These are phyloP conservation scores for Littorina saxatilis DNA, from an alignment of 1,140 invertebrate species.

Conservation along the genomic window DNA sequence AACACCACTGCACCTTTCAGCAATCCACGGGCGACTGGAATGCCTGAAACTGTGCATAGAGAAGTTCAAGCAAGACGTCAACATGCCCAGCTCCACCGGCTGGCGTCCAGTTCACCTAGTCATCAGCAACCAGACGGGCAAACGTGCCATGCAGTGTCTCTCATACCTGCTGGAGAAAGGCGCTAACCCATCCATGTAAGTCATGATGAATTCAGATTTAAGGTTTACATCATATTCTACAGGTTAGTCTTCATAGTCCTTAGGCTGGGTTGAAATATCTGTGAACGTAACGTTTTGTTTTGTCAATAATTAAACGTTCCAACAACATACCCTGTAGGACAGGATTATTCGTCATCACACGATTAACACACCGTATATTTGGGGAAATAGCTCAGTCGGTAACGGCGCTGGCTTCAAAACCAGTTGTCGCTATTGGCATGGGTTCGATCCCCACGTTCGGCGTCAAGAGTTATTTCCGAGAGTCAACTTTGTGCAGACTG, in stretches of 20 bases:
- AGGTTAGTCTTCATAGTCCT: not conserved
- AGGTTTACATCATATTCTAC: not conserved
- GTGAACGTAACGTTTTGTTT: too few species aligned
- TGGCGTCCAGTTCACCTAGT: conserved; percentile 73
- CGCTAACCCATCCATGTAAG: conserved; percentile 73
- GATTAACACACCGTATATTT: too few species aligned
- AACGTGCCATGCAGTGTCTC: conserved; percentile 69
- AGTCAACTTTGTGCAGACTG: too few species aligned
- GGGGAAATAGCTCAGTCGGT: too few species aligned
- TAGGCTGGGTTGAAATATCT: too few species aligned
- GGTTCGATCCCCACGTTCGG: too few species aligned
- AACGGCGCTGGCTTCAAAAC: too few species aligned
- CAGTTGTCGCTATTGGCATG: too few species aligned
- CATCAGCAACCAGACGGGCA: conserved; percentile 75
- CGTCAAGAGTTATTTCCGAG: too few species aligned
- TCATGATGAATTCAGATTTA: conserved; percentile 25
- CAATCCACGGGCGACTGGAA: conserved; percentile 74
- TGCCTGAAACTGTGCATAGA: conserved; percentile 74
- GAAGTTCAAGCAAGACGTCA: conserved; percentile 72
- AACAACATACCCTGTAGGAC: too few species aligned
- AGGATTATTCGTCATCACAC: too few species aligned
- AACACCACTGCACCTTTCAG: conserved; percentile 71
- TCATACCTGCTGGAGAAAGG: conserved; percentile 72
- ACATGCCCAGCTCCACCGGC: conserved; percentile 72
- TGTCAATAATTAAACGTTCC: too few species aligned